Percentiles rank a stretch among this genome's conserved stretches.
These are phyloP conservation scores for Clarias gariepinus DNA, from an alignment of 2,113 vertebrate genomes.

Conservation along the genomic window DNA sequence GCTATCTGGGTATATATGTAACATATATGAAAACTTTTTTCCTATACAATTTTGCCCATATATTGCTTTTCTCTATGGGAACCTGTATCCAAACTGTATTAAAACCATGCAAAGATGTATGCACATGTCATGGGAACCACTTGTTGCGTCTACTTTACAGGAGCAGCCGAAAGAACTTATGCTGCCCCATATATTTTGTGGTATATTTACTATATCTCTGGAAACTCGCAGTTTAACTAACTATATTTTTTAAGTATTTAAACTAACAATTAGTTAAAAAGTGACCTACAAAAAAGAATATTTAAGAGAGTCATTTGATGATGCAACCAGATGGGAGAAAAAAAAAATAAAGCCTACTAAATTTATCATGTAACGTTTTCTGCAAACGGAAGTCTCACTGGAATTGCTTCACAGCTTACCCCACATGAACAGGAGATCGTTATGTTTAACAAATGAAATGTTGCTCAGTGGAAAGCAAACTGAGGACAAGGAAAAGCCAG, in stretches of 20 bases:
- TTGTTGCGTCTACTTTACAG: too few species aligned
- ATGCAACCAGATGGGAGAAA: conserved; percentile 50
- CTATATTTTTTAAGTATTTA: background rate
- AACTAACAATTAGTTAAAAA: background rate
- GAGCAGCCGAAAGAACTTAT: background rate
- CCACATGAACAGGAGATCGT: conserved; percentile 65
- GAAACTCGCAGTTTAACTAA: background rate
- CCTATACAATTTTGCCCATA: too few species aligned
- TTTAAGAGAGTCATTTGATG: conserved; percentile 46
- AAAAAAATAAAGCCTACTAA: conserved; percentile 60
- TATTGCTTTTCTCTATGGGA: too few species aligned
- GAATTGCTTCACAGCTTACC: conserved; percentile 58
- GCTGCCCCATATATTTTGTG: too few species aligned
- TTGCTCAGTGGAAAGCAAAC: conserved; percentile 52
- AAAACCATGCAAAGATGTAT: too few species aligned
- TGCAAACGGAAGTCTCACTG: conserved; percentile 64
- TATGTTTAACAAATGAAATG: conserved; percentile 74
- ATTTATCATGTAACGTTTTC: conserved; percentile 65
- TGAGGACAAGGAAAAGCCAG: conserved; percentile 37
- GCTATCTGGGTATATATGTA: too few species aligned
- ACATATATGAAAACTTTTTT: too few species aligned
- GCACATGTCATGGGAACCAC: too few species aligned
- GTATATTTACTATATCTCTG: background rate
- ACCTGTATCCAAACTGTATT: too few species aligned
- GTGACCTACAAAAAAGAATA: background rate